Percentiles rank a stretch among this genome's conserved stretches.
phyloP scores from a whole-genome alignment of 2,888 invertebrate species.

The Stenodema calcarata region DNA sequence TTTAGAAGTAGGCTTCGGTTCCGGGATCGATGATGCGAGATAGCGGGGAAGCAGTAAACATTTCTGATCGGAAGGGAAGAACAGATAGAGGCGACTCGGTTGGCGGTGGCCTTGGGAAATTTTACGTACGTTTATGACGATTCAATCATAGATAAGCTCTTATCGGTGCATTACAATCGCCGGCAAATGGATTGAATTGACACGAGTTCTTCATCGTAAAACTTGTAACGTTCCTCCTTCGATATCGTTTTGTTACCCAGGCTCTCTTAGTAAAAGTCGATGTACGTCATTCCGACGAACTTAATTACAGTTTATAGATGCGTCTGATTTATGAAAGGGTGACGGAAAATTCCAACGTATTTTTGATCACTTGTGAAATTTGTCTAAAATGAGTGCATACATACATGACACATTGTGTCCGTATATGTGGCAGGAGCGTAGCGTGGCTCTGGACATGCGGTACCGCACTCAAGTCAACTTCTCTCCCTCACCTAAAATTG shows the following conservation, averaged over 20 bases:
- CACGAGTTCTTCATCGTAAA: neutral
- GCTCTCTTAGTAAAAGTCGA: neutral
- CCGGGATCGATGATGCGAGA: neutral
- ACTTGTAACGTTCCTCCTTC: neutral
- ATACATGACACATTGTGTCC: no score
- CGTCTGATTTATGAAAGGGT: no score
- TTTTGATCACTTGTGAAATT: no score
- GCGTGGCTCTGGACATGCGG: no score
- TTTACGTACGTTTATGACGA: neutral
- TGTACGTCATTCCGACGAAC: no score
- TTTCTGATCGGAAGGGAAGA: neutral
- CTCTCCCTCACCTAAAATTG: no score
- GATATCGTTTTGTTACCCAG: neutral
- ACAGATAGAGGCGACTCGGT: neutral
- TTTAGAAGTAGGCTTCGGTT: neutral
- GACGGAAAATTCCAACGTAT: no score
- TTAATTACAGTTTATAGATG: no score
- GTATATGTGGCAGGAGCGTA: no score
- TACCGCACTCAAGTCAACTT: no score
- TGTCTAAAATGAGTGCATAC: no score
- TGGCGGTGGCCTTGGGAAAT: neutral
- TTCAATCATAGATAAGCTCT: neutral
- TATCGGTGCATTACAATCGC: neutral
- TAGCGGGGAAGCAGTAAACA: conserved; percentile 2
- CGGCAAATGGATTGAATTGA: neutral